Conservation (phyloP, 2,113 vertebrate genomes). For the Mystacornis crossleyi region DNA sequence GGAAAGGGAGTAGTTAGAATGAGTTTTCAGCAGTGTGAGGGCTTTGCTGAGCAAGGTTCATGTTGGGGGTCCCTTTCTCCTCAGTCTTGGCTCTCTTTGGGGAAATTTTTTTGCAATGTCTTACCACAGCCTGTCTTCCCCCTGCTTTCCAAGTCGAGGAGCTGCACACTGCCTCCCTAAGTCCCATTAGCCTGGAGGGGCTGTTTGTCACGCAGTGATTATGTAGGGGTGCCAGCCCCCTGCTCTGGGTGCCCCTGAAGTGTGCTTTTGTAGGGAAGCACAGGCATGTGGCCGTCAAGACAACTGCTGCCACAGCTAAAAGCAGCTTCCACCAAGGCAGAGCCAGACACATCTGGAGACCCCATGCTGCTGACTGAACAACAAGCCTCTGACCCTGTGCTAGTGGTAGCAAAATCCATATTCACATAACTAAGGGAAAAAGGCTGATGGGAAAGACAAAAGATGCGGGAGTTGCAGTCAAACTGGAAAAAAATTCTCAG, state of each 20-base stretch:
- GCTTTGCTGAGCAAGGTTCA: background rate
- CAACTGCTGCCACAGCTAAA: background rate
- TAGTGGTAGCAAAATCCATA: accelerated
- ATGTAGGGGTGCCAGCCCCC: accelerated
- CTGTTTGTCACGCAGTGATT: background rate
- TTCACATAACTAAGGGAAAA: background rate
- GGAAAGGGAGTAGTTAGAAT: background rate
- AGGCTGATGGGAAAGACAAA: background rate
- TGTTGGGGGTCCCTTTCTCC: background rate
- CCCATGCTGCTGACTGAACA: accelerated
- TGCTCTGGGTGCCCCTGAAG: background rate
- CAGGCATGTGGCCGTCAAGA: background rate
- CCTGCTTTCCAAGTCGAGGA: background rate
- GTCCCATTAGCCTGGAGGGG: accelerated
- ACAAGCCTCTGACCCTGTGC: background rate
- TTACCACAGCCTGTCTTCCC: background rate
- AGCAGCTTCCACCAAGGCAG: background rate
- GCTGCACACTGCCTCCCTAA: accelerated
- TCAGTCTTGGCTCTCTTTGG: background rate
- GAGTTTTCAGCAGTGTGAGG: background rate
- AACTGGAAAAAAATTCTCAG: background rate
- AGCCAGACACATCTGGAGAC: accelerated
- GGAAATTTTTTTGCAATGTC: background rate
- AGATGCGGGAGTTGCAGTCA: background rate
- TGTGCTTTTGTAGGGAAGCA: accelerated